Conservation (phyloP, 2,797 vertebrate genomes). For the Bufotes viridis region DNA sequence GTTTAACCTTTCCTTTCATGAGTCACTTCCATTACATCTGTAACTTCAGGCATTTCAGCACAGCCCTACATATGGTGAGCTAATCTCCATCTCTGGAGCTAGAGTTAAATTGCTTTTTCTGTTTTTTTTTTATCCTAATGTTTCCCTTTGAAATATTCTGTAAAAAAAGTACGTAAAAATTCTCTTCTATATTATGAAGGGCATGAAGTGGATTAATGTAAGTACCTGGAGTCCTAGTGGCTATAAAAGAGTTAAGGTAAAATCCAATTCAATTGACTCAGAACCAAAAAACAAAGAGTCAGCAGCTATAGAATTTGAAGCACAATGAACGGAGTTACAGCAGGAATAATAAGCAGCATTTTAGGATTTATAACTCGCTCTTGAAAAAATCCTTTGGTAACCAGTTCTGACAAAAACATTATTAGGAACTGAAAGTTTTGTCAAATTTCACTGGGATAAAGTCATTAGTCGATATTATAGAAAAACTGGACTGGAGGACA, state of each 20-base stretch:
- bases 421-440: constrained; percentile 26
- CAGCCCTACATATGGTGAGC: neutral
- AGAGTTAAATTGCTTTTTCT: constrained; percentile 32
- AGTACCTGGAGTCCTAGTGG: neutral
- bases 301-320: constrained; percentile 45
- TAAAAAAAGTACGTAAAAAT: constrained; percentile 1
- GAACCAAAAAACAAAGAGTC: constrained; percentile 56
- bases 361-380: constrained; percentile 40
- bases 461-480: constrained; percentile 27
- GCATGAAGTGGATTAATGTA: constrained; percentile 9
- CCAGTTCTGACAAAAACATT: constrained; percentile 58
- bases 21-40: constrained; percentile 34
- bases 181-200: neutral
- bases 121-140: constrained; percentile 27
- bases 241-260: constrained; percentile 50
- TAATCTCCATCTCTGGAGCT: constrained; percentile 32
- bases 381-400: constrained; percentile 55
- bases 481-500: neutral
- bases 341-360: constrained; percentile 51
- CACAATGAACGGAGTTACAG: constrained; percentile 5
- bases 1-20: constrained; percentile 40
- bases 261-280: constrained; percentile 55
- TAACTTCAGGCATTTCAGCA: constrained; percentile 10
- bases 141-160: constrained; percentile 1
- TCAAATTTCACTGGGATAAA: constrained; percentile 28